Percentiles rank a stretch among this genome's conserved stretches.
phyloP scores from a whole-genome alignment of 1,140 invertebrate genomes.

The Vanessa tameamea region DNA sequence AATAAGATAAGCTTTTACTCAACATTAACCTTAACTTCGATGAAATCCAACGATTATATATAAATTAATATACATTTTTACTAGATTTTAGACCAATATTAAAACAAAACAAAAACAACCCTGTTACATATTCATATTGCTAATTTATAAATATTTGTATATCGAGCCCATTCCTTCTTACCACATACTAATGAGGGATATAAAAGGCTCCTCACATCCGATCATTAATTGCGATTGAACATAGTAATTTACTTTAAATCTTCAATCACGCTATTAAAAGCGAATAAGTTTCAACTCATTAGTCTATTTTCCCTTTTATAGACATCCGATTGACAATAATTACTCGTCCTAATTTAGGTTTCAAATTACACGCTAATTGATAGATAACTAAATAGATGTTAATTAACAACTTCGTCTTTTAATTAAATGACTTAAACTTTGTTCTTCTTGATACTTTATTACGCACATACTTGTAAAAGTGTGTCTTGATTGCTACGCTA shows the following conservation, averaged over 20 bases:
- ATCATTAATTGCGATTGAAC: slow-evolving; percentile 19
- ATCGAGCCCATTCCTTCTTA: background rate
- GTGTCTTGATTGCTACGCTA: background rate
- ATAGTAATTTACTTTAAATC: slow-evolving; percentile 24
- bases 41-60: too few relatives aligned
- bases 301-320: slow-evolving; percentile 31
- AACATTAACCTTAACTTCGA: too few relatives aligned
- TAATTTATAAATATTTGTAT: background rate
- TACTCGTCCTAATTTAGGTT: slow-evolving; percentile 10
- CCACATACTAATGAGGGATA: slow-evolving; percentile 11
- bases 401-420: slow-evolving; percentile 4
- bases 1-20: too few relatives aligned
- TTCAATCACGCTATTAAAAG: slow-evolving; percentile 28
- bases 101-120: too few relatives aligned
- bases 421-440: slow-evolving; percentile 3
- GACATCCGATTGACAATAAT: slow-evolving; percentile 34
- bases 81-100: too few relatives aligned
- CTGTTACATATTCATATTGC: too few relatives aligned
- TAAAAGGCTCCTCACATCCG: slow-evolving; percentile 33
- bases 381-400: slow-evolving; percentile 7
- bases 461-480: background rate
- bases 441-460: background rate
- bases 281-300: slow-evolving; percentile 23
- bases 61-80: too few relatives aligned
- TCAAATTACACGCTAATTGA: slow-evolving; percentile 25